Conservation (phyloP, 2,888 invertebrate species). For the Chironomus tentans region DNA sequence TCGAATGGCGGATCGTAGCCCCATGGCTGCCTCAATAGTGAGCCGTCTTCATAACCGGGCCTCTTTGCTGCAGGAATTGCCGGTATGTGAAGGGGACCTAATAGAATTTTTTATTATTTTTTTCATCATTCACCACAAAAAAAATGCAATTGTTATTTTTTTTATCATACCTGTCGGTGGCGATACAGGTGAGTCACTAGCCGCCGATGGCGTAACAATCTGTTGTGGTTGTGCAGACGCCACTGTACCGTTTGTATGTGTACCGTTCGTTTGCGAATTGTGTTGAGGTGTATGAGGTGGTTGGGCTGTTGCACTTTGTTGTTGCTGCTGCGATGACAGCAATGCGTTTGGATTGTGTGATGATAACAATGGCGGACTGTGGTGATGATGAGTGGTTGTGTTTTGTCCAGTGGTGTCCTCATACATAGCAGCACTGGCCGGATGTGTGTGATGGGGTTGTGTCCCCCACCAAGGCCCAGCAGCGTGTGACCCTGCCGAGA, state of each 20-base stretch:
- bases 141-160: too few species aligned
- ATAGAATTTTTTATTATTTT: background rate
- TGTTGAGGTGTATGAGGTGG: constrained; percentile 35
- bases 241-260: constrained; percentile 41
- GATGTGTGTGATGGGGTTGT: constrained; percentile 47
- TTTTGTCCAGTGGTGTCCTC: constrained; percentile 41
- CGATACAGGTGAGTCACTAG: constrained; percentile 50
- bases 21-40: constrained; percentile 42
- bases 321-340: constrained; percentile 30
- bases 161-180: constrained; percentile 43
- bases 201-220: constrained; percentile 48
- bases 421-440: constrained; percentile 51
- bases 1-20: constrained; percentile 41
- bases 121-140: background rate
- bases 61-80: constrained; percentile 79
- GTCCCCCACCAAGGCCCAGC: constrained; percentile 47
- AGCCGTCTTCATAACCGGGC: constrained; percentile 47
- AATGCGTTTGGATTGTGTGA: constrained; percentile 26
- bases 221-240: constrained; percentile 41
- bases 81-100: constrained; percentile 77
- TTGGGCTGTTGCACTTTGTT: constrained; percentile 36
- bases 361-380: constrained; percentile 29
- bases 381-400: constrained; percentile 31
- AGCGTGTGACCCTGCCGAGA: constrained; percentile 47
- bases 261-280: constrained; percentile 30